A percentile compares a stretch with the other conserved stretches of the same genome.
phyloP scores from a whole-genome alignment of 2,797 vertebrate species.

The Uromys caudimaculatus region DNA sequence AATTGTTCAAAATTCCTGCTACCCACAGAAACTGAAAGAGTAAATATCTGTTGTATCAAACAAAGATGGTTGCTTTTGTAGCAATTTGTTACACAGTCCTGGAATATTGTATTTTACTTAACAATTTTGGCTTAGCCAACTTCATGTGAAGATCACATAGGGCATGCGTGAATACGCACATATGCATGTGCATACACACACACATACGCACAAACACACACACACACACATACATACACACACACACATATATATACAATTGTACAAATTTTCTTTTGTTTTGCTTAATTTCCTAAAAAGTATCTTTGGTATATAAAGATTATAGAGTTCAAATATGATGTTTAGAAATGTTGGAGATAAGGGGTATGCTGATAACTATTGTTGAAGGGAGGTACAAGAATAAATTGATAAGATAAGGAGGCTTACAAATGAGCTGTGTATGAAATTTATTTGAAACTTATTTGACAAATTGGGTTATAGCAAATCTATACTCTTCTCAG shows the following conservation, averaged over 20 bases:
- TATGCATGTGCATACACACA: no score
- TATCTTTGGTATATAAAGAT: neutral
- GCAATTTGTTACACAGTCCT: neutral
- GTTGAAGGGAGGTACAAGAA: neutral
- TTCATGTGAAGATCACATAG: neutral
- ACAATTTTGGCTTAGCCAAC: neutral
- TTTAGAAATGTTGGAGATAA: neutral
- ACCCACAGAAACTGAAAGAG: neutral
- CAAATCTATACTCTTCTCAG: neutral
- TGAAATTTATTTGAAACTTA: neutral
- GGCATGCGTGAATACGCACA: neutral
- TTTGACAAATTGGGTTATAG: neutral
- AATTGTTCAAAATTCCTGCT: neutral
- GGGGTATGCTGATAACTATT: neutral
- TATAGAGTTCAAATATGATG: conserved; percentile 13
- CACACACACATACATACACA: no score
- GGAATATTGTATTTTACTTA: neutral
- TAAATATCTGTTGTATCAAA: neutral
- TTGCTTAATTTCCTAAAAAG: neutral
- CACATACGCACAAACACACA: no score
- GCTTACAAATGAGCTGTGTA: neutral
- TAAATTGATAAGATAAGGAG: neutral
- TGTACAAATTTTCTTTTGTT: neutral
- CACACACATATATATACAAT: neutral
- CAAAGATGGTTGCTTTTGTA: neutral